phyloP scores from a whole-genome alignment of 2,113 vertebrate genomes.

The Sorex araneus region DNA sequence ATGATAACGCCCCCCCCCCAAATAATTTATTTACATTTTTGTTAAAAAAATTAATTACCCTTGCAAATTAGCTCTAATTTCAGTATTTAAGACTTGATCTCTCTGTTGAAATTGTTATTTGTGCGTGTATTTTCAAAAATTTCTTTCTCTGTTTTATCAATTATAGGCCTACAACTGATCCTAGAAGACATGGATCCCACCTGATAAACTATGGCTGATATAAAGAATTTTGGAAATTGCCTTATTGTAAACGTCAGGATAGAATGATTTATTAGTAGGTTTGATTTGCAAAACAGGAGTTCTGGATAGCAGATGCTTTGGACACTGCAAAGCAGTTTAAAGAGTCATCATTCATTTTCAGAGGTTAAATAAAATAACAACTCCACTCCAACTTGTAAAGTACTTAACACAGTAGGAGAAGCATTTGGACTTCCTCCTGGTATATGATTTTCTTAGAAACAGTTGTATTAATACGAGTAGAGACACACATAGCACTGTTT shows the following conservation, averaged over 20 bases:
- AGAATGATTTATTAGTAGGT: conserved; percentile 7
- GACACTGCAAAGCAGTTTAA: conserved; percentile 15
- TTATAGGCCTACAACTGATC: background rate
- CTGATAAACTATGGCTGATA: conserved; percentile 2
- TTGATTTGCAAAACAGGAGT: conserved; percentile 31
- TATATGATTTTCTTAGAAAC: conserved; percentile 35
- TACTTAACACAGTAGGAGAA: background rate
- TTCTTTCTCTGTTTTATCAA: background rate
- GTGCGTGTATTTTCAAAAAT: background rate
- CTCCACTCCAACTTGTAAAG: background rate
- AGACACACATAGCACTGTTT: background rate
- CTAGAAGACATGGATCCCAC: background rate
- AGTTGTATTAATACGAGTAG: conserved; percentile 9
- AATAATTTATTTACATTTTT: conserved; percentile 20
- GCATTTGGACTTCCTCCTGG: background rate
- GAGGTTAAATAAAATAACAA: conserved; percentile 8
- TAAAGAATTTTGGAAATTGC: conserved; percentile 56
- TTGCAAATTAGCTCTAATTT: background rate
- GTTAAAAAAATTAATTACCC: background rate
- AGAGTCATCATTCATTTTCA: background rate
- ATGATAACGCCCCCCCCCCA: background rate
- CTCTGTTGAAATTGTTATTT: conserved; percentile 5
- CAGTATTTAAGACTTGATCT: background rate
- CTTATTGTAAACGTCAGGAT: background rate
- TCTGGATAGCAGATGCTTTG: background rate